Percentiles rank a stretch among this genome's conserved stretches.
Evolutionary conservation across 1,140 invertebrate genomes (phyloP).

Genomic region (Globodera ellingtonae): DNA sequence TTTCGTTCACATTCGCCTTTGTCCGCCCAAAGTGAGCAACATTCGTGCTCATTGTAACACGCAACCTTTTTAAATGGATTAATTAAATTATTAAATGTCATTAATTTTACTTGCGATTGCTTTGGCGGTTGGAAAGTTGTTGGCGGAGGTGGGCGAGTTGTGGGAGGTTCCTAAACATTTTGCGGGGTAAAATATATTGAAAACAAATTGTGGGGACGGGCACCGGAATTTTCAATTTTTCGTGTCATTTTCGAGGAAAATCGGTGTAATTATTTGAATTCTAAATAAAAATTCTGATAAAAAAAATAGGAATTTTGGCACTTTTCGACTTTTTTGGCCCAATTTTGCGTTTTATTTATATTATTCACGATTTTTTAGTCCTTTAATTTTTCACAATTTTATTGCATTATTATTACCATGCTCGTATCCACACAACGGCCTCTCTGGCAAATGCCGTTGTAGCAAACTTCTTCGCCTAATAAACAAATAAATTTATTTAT

Average conservation of each 20-base stretch:
- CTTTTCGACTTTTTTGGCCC: too few species aligned
- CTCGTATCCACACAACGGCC: conserved; percentile 41
- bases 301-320: too few species aligned
- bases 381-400: too few species aligned
- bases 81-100: too few species aligned
- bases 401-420: background rate
- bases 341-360: too few species aligned
- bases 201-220: too few species aligned
- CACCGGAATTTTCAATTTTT: too few species aligned
- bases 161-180: background rate
- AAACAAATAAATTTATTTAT: conserved; percentile 14
- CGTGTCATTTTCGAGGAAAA: too few species aligned
- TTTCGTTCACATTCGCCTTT: conserved; percentile 50
- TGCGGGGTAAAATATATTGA: background rate
- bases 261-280: too few species aligned
- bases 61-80: background rate
- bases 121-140: conserved; percentile 13
- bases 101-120: background rate
- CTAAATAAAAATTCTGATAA: too few species aligned
- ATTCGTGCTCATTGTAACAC: conserved; percentile 56
- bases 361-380: too few species aligned
- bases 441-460: conserved; percentile 47
- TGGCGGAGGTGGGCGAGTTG: background rate
- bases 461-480: conserved; percentile 41
- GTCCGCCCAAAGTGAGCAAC: conserved; percentile 45